phyloP scores from a whole-genome alignment of 2,888 invertebrate genomes.

The Salticus scenicus region DNA sequence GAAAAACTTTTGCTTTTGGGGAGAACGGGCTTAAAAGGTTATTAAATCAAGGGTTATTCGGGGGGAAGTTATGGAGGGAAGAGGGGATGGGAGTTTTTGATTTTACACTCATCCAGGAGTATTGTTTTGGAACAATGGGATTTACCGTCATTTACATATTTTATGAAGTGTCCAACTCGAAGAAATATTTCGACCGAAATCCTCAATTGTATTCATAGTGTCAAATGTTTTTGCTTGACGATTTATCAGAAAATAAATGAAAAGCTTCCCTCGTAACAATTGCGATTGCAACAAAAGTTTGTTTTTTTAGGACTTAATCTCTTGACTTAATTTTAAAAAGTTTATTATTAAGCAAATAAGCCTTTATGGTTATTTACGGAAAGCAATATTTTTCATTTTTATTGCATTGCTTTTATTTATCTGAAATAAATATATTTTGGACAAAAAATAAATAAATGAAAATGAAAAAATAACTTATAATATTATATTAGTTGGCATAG shows the following conservation, averaged over 20 bases:
- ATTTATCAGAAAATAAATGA: background rate
- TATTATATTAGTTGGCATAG: no score
- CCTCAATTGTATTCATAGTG: background rate
- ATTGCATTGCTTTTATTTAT: no score
- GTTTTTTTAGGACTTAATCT: background rate
- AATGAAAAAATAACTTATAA: no score
- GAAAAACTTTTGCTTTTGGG: background rate
- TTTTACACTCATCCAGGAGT: background rate
- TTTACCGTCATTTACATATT: slow-evolving; percentile 7
- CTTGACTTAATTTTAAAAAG: background rate
- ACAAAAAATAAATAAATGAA: no score
- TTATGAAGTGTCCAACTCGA: background rate
- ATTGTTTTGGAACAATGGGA: slow-evolving; percentile 11
- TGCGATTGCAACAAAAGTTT: background rate
- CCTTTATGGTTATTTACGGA: no score
- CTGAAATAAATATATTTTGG: no score
- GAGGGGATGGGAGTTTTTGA: background rate
- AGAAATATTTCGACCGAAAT: background rate
- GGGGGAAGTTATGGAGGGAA: background rate
- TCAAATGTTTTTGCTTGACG: background rate
- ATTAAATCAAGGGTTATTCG: background rate
- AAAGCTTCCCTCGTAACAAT: background rate
- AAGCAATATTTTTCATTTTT: no score
- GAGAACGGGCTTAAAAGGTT: background rate
- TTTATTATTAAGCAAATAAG: no score